These are phyloP conservation scores for Fragum whitleyi DNA, from an alignment of 2,888 invertebrate genomes.

Conservation along the genomic window DNA sequence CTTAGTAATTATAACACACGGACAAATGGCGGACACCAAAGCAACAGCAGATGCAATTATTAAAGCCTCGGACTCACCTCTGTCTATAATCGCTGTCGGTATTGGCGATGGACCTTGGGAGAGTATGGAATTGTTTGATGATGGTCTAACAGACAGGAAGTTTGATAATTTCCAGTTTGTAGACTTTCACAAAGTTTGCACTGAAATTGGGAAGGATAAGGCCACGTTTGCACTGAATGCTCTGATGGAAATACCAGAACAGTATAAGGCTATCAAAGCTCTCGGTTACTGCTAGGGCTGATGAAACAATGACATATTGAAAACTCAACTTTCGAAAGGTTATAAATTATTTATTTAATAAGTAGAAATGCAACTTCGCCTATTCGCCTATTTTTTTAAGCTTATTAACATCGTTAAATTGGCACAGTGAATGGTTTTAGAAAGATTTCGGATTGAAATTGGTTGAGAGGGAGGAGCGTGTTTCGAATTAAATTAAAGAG, in stretches of 20 bases:
- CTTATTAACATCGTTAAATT: too few relatives aligned
- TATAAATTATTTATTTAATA: too few relatives aligned
- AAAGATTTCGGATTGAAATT: too few relatives aligned
- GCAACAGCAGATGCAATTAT: constrained; percentile 85
- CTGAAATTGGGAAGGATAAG: constrained; percentile 69
- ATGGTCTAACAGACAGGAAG: constrained; percentile 85
- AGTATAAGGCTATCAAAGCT: constrained; percentile 80
- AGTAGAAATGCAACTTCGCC: too few relatives aligned
- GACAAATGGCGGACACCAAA: constrained; percentile 86
- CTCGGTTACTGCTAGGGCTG: constrained; percentile 60
- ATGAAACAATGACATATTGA: too few relatives aligned
- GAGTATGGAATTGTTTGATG: constrained; percentile 86
- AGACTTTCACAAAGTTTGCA: constrained; percentile 78
- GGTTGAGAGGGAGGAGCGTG: too few relatives aligned
- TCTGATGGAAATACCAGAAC: constrained; percentile 86
- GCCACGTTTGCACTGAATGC: constrained; percentile 85
- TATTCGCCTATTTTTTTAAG: too few relatives aligned
- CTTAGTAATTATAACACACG: constrained; percentile 86
- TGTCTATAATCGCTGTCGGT: constrained; percentile 86
- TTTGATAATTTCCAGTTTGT: constrained; percentile 85
- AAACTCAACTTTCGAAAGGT: too few relatives aligned
- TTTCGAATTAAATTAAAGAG: too few relatives aligned
- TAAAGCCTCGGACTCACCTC: constrained; percentile 85
- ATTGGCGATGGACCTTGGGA: constrained; percentile 87
- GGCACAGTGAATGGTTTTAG: too few relatives aligned